Conservation (phyloP, 2,113 vertebrate species). For the Strix uralensis region DNA sequence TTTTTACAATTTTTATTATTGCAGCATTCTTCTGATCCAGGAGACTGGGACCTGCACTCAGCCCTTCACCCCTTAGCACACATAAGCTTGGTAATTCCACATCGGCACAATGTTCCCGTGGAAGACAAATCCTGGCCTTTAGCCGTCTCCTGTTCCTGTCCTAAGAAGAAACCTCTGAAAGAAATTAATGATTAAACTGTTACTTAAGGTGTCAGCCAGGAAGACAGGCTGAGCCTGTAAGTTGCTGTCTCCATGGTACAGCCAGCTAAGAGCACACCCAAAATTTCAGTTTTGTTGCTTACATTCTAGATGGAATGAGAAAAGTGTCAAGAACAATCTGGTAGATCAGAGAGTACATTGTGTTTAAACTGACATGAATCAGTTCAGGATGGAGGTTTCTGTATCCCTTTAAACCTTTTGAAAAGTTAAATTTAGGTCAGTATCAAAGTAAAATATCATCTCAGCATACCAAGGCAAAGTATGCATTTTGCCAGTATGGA, state of each 20-base stretch:
- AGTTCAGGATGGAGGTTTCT: neutral
- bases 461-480: neutral
- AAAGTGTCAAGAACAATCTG: neutral
- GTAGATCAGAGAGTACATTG: neutral
- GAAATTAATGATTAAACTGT: neutral
- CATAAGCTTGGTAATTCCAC: neutral
- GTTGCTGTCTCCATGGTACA: fast-evolving
- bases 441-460: neutral
- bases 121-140: neutral
- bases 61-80: neutral
- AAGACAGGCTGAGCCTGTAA: neutral
- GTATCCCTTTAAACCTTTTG: neutral
- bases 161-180: neutral
- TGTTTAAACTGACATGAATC: neutral
- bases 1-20: neutral
- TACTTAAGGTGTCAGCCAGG: neutral
- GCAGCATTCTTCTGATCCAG: neutral
- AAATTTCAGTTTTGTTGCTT: neutral
- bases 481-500: neutral
- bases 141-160: neutral
- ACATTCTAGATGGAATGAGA: neutral
- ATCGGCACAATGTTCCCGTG: neutral
- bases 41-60: neutral
- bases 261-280: neutral
- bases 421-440: conserved; percentile 1